phyloP scores from a whole-genome alignment of 2,888 invertebrate species.

The Campopleginae sp. region DNA sequence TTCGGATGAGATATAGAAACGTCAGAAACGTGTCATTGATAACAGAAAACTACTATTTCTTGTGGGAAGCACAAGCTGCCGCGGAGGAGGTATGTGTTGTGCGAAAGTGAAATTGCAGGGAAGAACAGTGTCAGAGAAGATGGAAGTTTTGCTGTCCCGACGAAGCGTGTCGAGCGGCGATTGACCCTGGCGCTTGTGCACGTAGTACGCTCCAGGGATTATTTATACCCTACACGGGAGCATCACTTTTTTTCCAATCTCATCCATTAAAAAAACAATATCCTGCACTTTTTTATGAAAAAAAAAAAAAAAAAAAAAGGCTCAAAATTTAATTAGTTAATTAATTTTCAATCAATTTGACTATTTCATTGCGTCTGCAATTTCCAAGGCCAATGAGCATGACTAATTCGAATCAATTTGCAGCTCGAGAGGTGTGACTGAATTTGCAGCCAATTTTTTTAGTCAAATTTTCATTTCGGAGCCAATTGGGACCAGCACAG shows the following conservation, averaged over 20 bases:
- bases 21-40: constrained; percentile 7
- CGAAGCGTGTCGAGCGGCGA: constrained; percentile 34
- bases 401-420: no score
- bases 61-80: constrained; percentile 24
- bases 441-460: neutral
- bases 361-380: no score
- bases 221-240: neutral
- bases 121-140: constrained; percentile 9
- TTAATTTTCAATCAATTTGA: no score
- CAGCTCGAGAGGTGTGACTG: no score
- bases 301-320: no score
- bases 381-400: no score
- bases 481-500: neutral
- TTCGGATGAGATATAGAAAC: constrained; percentile 1
- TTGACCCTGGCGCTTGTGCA: constrained; percentile 33
- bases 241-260: neutral
- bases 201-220: neutral
- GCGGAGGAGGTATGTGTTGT: constrained; percentile 6
- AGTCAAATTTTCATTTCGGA: neutral
- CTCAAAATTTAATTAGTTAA: no score
- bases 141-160: constrained; percentile 33
- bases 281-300: no score
- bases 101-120: constrained; percentile 32
- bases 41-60: neutral
- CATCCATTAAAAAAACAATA: neutral